These are phyloP conservation scores for Argyra leucocephala DNA, from an alignment of 2,888 invertebrate genomes.

Conservation along the genomic window DNA sequence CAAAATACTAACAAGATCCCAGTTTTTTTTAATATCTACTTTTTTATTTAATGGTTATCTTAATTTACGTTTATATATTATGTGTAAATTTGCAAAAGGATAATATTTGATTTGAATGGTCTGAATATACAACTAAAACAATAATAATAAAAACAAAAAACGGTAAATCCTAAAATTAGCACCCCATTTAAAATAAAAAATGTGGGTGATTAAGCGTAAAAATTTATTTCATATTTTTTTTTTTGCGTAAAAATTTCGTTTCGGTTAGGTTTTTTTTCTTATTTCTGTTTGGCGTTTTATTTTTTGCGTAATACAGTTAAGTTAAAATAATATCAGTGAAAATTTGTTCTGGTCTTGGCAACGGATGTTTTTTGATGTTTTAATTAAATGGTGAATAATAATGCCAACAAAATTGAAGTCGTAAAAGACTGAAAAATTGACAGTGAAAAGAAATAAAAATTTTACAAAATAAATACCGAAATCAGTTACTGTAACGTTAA, in stretches of 20 bases:
- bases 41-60: not conserved
- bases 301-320: too few species aligned
- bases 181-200: not conserved
- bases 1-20: not conserved
- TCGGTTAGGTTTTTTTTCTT: not conserved
- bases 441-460: too few species aligned
- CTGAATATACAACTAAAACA: not conserved
- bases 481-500: too few species aligned
- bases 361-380: not conserved
- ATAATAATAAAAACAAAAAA: not conserved
- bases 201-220: not conserved
- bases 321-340: not conserved
- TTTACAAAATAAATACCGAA: too few species aligned
- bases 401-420: too few species aligned
- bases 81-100: not conserved
- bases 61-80: not conserved
- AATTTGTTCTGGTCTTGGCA: not conserved
- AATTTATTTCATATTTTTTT: not conserved
- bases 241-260: not conserved
- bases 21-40: too few species aligned
- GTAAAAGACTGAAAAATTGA: too few species aligned
- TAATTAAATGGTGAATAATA: not conserved
- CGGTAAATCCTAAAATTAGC: not conserved
- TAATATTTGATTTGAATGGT: not conserved
- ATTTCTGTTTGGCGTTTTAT: not conserved